A percentile compares a stretch with the other conserved stretches of the same genome.
These are phyloP conservation scores for Drosophila novamexicana DNA, from an alignment of 1,140 invertebrate species.

Conservation along the genomic window DNA sequence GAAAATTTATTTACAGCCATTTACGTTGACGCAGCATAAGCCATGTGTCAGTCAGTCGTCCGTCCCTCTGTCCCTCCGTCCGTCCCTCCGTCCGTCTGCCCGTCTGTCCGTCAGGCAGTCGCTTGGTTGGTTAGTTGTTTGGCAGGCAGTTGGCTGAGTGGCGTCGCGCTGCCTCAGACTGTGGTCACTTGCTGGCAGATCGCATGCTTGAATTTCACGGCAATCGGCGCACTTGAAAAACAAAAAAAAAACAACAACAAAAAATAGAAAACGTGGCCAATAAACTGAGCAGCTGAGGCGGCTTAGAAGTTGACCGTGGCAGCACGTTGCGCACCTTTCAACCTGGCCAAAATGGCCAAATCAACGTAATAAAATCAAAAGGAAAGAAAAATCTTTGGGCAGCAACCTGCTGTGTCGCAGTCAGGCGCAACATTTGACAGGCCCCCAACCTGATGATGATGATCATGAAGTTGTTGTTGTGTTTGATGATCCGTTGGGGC, in stretches of 20 bases:
- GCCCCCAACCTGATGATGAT: conserved; percentile 11
- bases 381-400: conserved; percentile 43
- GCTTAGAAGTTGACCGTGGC: conserved; percentile 53
- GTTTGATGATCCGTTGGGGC: not conserved
- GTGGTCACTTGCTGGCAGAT: conserved; percentile 37
- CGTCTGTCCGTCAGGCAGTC: not conserved
- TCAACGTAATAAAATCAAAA: conserved; percentile 74
- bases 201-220: conserved; percentile 28
- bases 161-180: conserved; percentile 1
- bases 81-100: not conserved
- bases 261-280: conserved; percentile 61
- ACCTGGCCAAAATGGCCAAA: conserved; percentile 66
- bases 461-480: not conserved
- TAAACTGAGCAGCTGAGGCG: conserved; percentile 55
- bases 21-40: conserved; percentile 77
- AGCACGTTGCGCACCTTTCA: conserved; percentile 79
- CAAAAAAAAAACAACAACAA: conserved; percentile 6
- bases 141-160: conserved; percentile 13
- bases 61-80: not conserved
- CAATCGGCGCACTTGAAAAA: conserved; percentile 31
- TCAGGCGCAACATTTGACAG: conserved; percentile 24
- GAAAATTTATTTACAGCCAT: conserved; percentile 80
- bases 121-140: conserved; percentile 5
- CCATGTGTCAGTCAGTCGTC: conserved; percentile 72
- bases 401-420: conserved; percentile 53